Evolutionary conservation across 1,140 invertebrate species (phyloP).

Genomic region (Bilobella aurantiaca): DNA sequence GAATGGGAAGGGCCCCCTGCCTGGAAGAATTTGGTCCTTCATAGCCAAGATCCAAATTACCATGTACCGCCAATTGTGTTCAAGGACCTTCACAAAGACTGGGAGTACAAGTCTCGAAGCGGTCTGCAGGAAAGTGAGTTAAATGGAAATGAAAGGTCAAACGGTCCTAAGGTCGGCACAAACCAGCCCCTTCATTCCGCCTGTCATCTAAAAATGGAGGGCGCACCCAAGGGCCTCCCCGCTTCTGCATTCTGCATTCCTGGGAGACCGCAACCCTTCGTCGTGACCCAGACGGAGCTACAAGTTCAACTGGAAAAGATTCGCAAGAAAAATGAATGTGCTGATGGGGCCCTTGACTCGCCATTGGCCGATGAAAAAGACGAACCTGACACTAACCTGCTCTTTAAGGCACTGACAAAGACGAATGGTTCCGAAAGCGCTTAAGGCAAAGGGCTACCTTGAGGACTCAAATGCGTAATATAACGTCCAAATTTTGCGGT

Average conservation of each 20-base stretch:
- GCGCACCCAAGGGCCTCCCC: background rate
- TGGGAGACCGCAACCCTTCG: background rate
- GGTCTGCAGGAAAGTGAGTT: background rate
- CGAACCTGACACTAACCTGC: background rate
- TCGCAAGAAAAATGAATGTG: background rate
- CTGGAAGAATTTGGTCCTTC: conserved; percentile 5
- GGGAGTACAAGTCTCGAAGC: background rate
- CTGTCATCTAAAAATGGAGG: background rate
- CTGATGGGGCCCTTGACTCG: background rate
- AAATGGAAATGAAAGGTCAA: background rate
- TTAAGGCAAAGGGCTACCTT: too few species aligned
- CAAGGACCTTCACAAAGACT: background rate
- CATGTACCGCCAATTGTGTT: background rate
- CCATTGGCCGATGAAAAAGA: background rate
- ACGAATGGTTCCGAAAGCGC: too few species aligned
- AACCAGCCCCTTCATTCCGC: too few species aligned
- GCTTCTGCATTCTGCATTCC: background rate
- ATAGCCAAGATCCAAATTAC: background rate
- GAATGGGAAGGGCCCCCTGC: background rate
- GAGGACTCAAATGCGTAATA: too few species aligned
- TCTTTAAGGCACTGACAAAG: too few species aligned
- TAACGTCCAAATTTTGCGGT: too few species aligned
- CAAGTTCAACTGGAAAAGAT: background rate
- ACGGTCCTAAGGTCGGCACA: background rate
- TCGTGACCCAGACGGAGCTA: background rate